phyloP scores from a whole-genome alignment of 37 sponge, comb jelly and placozoan genomes.

The Hormiphora californensis region DNA sequence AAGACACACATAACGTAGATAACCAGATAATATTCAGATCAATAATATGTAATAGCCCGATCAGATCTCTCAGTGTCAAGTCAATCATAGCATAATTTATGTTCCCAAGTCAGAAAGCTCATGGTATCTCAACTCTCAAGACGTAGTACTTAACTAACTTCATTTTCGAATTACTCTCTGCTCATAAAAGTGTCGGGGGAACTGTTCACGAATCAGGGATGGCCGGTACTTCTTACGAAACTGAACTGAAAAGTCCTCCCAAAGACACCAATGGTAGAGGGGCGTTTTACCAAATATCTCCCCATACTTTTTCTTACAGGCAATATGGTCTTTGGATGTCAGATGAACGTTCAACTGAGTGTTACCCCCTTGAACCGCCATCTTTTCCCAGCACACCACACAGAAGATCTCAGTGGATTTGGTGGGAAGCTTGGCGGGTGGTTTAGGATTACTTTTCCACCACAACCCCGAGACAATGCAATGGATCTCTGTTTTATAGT shows the following conservation, averaged over 20 bases:
- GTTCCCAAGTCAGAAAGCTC: too few relatives aligned
- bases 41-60: too few relatives aligned
- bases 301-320: neutral
- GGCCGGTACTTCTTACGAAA: constrained; percentile 4
- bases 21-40: too few relatives aligned
- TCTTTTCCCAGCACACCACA: constrained; percentile 48
- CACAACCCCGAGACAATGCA: constrained; percentile 23
- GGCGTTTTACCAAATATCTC: neutral
- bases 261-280: constrained; percentile 20
- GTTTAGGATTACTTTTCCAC: constrained; percentile 43
- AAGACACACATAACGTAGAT: too few relatives aligned
- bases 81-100: too few relatives aligned
- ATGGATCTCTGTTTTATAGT: constrained; percentile 46
- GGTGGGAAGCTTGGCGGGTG: neutral
- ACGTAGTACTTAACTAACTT: too few relatives aligned
- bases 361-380: too few relatives aligned
- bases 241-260: constrained; percentile 29
- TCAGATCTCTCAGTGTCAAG: too few relatives aligned
- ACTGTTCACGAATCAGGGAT: constrained; percentile 1
- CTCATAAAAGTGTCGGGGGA: constrained; percentile 23
- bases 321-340: neutral
- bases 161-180: neutral
- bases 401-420: constrained; percentile 47
- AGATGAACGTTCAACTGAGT: neutral
- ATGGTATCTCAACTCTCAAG: too few relatives aligned